phyloP scores from a whole-genome alignment of 2,888 invertebrate species.

The Mimachlamys varia region DNA sequence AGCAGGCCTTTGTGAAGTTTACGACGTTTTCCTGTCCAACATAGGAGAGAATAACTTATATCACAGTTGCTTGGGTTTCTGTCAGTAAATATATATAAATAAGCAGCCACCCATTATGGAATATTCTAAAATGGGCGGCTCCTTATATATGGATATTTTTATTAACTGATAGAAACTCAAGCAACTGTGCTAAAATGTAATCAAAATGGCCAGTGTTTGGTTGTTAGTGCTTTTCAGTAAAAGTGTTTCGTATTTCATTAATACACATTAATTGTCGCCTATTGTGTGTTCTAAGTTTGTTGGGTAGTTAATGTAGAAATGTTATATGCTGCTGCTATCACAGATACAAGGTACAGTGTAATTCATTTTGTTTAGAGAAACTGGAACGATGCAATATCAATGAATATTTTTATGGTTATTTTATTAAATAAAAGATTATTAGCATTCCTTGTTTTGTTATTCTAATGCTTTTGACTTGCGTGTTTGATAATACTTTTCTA shows the following conservation, averaged over 20 bases:
- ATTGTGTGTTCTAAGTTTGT: neutral
- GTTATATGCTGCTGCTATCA: neutral
- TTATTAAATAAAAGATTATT: neutral
- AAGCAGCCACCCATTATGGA: too few species aligned
- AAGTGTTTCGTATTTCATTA: too few species aligned
- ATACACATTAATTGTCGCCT: too few species aligned
- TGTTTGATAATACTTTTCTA: too few species aligned
- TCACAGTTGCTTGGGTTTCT: too few species aligned
- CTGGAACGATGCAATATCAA: neutral
- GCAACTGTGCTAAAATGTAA: too few species aligned
- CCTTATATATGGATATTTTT: too few species aligned
- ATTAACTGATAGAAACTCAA: too few species aligned
- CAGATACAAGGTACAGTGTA: neutral
- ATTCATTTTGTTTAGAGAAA: neutral
- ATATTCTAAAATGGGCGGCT: too few species aligned
- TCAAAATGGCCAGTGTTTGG: neutral
- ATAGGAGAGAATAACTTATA: neutral
- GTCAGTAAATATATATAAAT: too few species aligned
- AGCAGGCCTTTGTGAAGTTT: too few species aligned
- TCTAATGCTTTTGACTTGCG: neutral
- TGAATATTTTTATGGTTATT: constrained; percentile 28
- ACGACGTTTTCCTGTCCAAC: neutral
- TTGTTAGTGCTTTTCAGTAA: constrained; percentile 11
- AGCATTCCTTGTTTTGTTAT: neutral
- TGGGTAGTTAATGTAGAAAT: neutral